These are phyloP conservation scores for Geopemphigus sp. DNA, from an alignment of 1,140 invertebrate species.

Conservation along the genomic window DNA sequence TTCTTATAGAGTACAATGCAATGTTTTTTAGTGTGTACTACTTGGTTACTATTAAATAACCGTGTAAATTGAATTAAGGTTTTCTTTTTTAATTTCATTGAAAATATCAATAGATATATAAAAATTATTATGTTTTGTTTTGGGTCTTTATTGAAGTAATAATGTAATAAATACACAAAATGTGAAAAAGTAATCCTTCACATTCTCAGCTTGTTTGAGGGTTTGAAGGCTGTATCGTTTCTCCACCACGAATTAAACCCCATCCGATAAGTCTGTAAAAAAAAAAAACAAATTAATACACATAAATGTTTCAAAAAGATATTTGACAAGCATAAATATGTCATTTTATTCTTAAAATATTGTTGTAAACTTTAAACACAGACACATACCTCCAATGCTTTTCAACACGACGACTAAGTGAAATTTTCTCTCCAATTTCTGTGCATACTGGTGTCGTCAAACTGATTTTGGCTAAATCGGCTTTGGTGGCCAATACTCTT, in stretches of 20 bases:
- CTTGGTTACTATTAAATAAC: background rate
- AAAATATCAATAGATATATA: slow-evolving; percentile 26
- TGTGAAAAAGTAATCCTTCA: slow-evolving; percentile 3
- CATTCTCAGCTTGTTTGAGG: slow-evolving; percentile 31
- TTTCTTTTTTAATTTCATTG: slow-evolving; percentile 41
- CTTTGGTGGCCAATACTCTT: slow-evolving; percentile 91
- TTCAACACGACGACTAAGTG: slow-evolving; percentile 93
- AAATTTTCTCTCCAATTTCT: slow-evolving; percentile 97
- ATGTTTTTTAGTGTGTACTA: slow-evolving; percentile 29
- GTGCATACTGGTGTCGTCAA: slow-evolving; percentile 98
- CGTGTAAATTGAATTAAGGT: slow-evolving; percentile 6
- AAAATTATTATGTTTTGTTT: background rate
- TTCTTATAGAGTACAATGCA: slow-evolving; percentile 2
- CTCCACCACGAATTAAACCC: slow-evolving; percentile 91
- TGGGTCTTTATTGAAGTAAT: slow-evolving; percentile 15
- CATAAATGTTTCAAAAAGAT: background rate
- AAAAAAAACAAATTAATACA: slow-evolving; percentile 11
- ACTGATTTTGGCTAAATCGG: slow-evolving; percentile 96
- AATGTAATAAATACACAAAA: slow-evolving; percentile 34
- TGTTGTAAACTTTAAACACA: background rate
- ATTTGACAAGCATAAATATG: too few species aligned
- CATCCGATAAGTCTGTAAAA: slow-evolving; percentile 85
- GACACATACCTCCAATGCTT: slow-evolving; percentile 90
- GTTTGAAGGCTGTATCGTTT: slow-evolving; percentile 74
- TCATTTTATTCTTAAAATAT: background rate